phyloP scores from a whole-genome alignment of 2,797 vertebrate species.

The Chloroceryle inda region DNA sequence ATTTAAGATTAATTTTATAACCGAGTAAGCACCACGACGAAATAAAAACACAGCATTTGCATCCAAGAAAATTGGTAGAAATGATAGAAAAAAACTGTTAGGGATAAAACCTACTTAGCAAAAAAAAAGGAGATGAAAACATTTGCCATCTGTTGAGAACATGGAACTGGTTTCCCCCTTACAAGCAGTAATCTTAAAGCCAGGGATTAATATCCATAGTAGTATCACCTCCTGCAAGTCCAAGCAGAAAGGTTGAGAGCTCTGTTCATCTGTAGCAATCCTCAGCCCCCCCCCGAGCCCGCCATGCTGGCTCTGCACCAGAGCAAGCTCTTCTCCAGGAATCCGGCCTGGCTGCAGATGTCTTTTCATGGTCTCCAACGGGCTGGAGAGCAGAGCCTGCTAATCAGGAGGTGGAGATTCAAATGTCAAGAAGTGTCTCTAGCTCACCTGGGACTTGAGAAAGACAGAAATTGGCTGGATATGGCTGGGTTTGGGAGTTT shows the following conservation, averaged over 20 bases:
- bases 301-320: neutral
- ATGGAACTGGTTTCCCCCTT: constrained; percentile 27
- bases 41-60: constrained; percentile 30
- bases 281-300: neutral
- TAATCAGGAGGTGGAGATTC: neutral
- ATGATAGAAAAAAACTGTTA: constrained; percentile 28
- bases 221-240: neutral
- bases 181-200: constrained; percentile 42
- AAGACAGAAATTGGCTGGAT: neutral
- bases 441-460: neutral
- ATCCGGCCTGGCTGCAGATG: neutral
- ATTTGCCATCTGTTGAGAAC: constrained; percentile 73
- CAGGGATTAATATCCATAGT: constrained; percentile 31
- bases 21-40: constrained; percentile 26
- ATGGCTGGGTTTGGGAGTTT: neutral
- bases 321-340: neutral
- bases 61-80: constrained; percentile 51
- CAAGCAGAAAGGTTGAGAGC: neutral
- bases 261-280: neutral
- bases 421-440: neutral
- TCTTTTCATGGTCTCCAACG: neutral
- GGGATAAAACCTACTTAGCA: constrained; percentile 42
- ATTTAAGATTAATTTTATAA: constrained; percentile 65
- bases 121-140: constrained; percentile 47
- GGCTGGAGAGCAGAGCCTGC: neutral